Percentiles rank a stretch among this genome's conserved stretches.
Conservation (phyloP, 2,113 vertebrate genomes). For the Podarcis muralis region DNA sequence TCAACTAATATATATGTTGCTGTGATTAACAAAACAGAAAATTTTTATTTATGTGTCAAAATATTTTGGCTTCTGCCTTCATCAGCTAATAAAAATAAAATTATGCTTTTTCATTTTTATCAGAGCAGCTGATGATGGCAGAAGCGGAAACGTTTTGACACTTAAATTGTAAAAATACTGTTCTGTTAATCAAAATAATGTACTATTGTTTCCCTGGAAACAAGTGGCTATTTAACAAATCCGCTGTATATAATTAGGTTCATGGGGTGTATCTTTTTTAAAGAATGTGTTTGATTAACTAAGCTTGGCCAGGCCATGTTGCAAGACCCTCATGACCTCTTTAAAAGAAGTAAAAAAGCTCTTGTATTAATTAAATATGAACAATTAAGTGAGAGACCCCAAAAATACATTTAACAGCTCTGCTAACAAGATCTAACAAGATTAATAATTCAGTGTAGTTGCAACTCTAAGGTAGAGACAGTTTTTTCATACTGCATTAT, state of each 20-base stretch:
- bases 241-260: not conserved
- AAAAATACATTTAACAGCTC: constrained; percentile 7
- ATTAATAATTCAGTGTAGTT: constrained; percentile 14
- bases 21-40: too few species aligned
- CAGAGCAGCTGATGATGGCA: too few species aligned
- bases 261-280: not conserved
- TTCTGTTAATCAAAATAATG: too few species aligned
- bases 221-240: not conserved
- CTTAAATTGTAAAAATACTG: too few species aligned
- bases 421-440: not conserved
- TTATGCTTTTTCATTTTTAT: too few species aligned
- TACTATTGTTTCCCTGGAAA: not conserved
- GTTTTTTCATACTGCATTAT: constrained; percentile 8
- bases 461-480: not conserved
- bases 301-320: not conserved
- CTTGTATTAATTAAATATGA: not conserved
- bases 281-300: constrained; percentile 1
- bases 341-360: not conserved
- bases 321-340: not conserved
- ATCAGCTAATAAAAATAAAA: too few species aligned
- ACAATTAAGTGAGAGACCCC: not conserved
- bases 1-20: too few species aligned
- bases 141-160: too few species aligned
- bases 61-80: too few species aligned
- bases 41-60: too few species aligned